phyloP scores from a whole-genome alignment of 2,888 invertebrate species.

The Drepanosiphum platanoidis region DNA sequence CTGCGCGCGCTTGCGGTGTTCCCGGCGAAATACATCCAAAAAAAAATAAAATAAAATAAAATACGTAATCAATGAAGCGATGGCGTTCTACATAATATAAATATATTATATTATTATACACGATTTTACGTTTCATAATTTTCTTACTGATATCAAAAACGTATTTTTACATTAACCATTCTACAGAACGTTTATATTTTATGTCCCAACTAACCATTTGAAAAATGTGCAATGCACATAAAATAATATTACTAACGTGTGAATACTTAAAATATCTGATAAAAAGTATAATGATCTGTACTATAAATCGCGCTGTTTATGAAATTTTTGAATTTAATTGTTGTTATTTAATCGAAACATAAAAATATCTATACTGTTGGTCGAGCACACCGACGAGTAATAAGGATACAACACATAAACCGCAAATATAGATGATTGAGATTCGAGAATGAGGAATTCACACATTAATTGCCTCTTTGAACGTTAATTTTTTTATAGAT shows the following conservation, averaged over 20 bases:
- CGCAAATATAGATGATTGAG: no score
- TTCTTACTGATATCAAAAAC: not conserved
- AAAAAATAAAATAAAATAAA: no score
- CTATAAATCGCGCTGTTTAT: no score
- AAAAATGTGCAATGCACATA: not conserved
- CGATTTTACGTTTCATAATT: not conserved
- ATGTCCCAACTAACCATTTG: not conserved
- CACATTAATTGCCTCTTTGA: no score
- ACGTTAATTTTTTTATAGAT: no score
- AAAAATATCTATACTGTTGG: no score
- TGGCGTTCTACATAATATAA: not conserved
- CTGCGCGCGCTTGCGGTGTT: not conserved
- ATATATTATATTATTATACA: not conserved
- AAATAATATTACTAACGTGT: not conserved
- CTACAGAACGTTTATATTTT: not conserved
- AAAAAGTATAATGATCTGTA: no score
- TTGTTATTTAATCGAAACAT: no score
- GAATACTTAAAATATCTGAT: not conserved
- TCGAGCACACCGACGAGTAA: no score
- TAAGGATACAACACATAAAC: no score
- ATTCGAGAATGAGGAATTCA: no score
- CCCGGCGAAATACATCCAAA: not conserved
- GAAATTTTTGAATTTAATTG: no score
- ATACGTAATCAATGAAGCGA: not conserved
- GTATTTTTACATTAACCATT: not conserved